Conservation (phyloP, 2,888 invertebrate species). For the Camponotus fellah region DNA sequence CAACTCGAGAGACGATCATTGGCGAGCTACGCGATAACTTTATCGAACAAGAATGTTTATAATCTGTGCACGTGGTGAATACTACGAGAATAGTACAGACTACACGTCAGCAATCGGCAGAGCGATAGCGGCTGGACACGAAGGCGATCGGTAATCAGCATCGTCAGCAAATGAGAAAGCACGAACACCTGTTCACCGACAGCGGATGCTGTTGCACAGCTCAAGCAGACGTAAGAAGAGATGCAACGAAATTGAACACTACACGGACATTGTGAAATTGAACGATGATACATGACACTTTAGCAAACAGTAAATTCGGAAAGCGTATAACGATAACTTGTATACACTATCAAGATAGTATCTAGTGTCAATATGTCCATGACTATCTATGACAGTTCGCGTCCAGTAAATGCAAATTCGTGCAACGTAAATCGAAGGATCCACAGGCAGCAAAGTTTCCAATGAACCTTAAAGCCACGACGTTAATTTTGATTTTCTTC, state of each 20-base stretch:
- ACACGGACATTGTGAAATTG: constrained; percentile 26
- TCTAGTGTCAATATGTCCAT: neutral
- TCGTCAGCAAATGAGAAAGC: constrained; percentile 69
- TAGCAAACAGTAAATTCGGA: neutral
- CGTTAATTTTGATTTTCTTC: neutral
- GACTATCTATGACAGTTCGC: neutral
- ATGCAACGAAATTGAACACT: constrained; percentile 37
- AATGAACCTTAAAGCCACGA: neutral
- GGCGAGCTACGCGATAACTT: constrained; percentile 37
- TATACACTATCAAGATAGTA: too few species aligned
- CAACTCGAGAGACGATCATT: constrained; percentile 3
- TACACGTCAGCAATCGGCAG: constrained; percentile 73
- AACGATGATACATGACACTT: constrained; percentile 10
- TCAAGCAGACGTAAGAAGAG: constrained; percentile 56
- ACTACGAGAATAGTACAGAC: constrained; percentile 68
- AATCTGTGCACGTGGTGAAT: constrained; percentile 73
- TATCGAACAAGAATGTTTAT: constrained; percentile 72
- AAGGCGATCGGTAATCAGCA: constrained; percentile 71
- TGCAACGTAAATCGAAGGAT: neutral
- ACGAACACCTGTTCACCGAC: constrained; percentile 72
- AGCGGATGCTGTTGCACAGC: constrained; percentile 46
- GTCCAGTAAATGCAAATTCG: neutral
- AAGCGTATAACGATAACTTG: neutral
- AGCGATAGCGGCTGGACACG: constrained; percentile 67
- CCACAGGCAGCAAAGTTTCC: neutral